These are phyloP conservation scores for Euphonia xanthogaster DNA, from an alignment of 2,797 vertebrate genomes.

Conservation along the genomic window DNA sequence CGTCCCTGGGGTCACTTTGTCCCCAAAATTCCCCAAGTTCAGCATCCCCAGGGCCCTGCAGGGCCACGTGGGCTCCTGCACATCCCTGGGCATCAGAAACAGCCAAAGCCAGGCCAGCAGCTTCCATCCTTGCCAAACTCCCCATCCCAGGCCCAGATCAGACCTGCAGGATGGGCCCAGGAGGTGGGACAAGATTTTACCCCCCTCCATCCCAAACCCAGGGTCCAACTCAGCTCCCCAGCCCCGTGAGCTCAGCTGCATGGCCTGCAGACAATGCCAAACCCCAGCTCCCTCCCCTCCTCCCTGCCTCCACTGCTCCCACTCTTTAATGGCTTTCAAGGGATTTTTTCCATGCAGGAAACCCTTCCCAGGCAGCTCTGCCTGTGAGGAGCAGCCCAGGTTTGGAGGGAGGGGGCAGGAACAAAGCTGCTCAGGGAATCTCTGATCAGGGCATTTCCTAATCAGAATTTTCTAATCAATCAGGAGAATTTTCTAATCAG, in stretches of 20 bases:
- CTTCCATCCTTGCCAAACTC: not conserved
- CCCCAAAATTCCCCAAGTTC: not conserved
- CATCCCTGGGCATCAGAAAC: not conserved
- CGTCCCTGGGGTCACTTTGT: fast-evolving
- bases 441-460: not conserved
- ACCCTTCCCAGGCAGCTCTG: not conserved
- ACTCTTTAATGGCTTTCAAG: fast-evolving
- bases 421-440: not conserved
- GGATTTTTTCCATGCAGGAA: not conserved
- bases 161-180: not conserved
- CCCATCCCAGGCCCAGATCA: not conserved
- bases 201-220: not conserved
- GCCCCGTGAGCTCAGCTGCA: not conserved
- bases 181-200: not conserved
- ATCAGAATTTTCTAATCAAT: not conserved
- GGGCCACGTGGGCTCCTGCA: not conserved
- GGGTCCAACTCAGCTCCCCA: too few relatives aligned
- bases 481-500: not conserved
- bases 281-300: not conserved
- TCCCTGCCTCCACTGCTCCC: fast-evolving
- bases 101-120: not conserved
- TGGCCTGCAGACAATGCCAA: too few relatives aligned
- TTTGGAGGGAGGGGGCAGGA: not conserved
- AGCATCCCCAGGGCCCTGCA: not conserved
- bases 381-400: not conserved